Evolutionary conservation across 2,888 invertebrate species (phyloP), one percentile per base, ranked within the genome.

Genomic region (Autographa gamma): DNA sequence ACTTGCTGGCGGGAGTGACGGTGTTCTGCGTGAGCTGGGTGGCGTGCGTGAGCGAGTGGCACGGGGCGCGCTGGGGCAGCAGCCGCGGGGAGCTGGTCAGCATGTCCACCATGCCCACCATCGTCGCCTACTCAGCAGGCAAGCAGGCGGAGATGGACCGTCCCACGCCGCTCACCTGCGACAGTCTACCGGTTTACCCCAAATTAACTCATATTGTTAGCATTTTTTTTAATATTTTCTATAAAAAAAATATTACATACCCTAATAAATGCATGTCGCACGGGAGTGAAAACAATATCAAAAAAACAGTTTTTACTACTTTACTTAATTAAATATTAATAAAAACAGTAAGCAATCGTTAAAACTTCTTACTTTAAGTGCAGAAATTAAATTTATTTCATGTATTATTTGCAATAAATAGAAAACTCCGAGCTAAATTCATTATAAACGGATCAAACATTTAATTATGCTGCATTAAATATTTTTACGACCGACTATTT

Each of bases 101-200:
- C 60, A 77, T 88, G 73, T 86, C 95, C 38, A 95, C 95, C 71
- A 96, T 96, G 92, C 94, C 94, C 85, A 96, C 96, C 74, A 96
- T 97, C 80, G 96, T 97, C 77, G 96, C 96, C 25, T 97, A 96
- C 90, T 97, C 97, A 43, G 96, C 96, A 85, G 95, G 92, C 76
- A 96, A 96, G 83, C 95, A 92, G 83, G 96, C 95, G 5, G 96
- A 96, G 87, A 90, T 96, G 91, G 96, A 96, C 75, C 89, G 92
- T 18, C 95, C 95, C 9, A 90, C 89, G 25, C 95, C 94, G 0
- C 90, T 96, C 67, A 84, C 93, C 66, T 96, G 96, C 83, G 92
- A 93, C 79, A 89, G 91, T 16, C 84, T 94, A 13, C 94, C 93
- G 1, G 91, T 90, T 52, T 90, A 88, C 73, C 95, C 95, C 69